A percentile compares a stretch with the other conserved stretches of the same genome.
Evolutionary conservation across 2,113 vertebrate species (phyloP).

Genomic region (Ornithorhynchus anatinus): DNA sequence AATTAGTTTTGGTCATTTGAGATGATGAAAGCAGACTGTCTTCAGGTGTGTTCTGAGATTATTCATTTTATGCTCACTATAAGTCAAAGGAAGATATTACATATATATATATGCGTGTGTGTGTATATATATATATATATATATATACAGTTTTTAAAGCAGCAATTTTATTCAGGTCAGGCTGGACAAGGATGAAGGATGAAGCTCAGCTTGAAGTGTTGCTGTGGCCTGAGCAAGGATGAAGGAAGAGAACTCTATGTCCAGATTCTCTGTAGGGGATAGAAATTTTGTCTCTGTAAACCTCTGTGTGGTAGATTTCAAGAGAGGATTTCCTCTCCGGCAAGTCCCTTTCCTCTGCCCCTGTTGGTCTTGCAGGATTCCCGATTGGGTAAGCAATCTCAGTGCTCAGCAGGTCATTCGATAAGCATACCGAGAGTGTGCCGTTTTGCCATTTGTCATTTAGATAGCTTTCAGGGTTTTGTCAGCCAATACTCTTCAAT

Average conservation of each 20-base stretch:
- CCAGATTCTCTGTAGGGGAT: no score
- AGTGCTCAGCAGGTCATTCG: neutral
- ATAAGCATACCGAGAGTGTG: neutral
- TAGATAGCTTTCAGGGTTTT: no score
- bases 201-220: neutral
- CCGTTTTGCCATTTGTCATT: no score
- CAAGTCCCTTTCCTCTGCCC: neutral
- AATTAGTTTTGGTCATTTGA: neutral
- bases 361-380: neutral
- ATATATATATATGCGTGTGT: no score
- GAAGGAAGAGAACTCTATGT: neutral
- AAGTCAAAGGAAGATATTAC: no score
- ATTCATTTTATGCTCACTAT: no score
- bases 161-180: neutral
- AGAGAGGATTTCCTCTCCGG: neutral
- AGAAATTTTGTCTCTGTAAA: neutral
- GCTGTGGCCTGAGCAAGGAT: neutral
- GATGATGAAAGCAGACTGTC: neutral
- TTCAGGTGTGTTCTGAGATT: neutral
- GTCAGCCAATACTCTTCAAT: no score
- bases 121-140: no score
- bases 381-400: neutral
- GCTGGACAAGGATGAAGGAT: neutral
- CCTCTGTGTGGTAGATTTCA: neutral
- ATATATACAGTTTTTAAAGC: no score